Conservation (phyloP, 2,797 vertebrate species). For the Sebastes flavidus region DNA sequence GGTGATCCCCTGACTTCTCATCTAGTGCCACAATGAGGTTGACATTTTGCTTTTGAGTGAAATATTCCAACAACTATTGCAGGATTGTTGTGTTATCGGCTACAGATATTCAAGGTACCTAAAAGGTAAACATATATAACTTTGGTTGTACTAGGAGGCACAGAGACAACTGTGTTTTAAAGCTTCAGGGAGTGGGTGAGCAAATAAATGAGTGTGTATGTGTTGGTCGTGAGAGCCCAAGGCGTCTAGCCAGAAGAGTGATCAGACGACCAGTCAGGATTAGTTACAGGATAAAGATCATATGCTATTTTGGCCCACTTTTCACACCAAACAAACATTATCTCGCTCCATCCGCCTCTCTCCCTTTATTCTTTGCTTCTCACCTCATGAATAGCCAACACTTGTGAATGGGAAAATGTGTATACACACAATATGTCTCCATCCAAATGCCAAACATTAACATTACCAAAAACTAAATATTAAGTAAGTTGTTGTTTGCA, state of each 20-base stretch:
- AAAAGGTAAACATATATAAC: background rate
- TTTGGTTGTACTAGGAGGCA: too few species aligned
- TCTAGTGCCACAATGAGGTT: background rate
- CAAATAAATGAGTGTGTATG: background rate
- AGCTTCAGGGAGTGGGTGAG: too few species aligned
- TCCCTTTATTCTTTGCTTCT: conserved; percentile 21
- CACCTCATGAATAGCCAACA: background rate
- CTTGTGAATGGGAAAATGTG: background rate
- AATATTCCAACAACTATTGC: background rate
- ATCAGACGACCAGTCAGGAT: conserved; percentile 73
- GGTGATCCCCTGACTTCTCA: background rate
- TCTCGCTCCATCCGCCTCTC: background rate
- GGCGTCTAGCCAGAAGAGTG: conserved; percentile 49
- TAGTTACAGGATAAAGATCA: conserved; percentile 62
- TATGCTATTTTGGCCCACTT: conserved; percentile 53
- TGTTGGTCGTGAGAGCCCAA: conserved; percentile 27
- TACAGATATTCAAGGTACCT: background rate
- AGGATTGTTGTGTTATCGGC: background rate
- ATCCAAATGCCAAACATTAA: background rate
- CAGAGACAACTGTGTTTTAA: too few species aligned
- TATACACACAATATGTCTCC: background rate
- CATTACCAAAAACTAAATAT: background rate
- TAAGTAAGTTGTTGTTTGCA: background rate
- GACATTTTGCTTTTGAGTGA: background rate
- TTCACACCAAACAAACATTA: conserved; percentile 44